A percentile compares a stretch with the other conserved stretches of the same genome.
Evolutionary conservation across 2,113 vertebrate genomes (phyloP).

Genomic region (Alectura lathami): DNA sequence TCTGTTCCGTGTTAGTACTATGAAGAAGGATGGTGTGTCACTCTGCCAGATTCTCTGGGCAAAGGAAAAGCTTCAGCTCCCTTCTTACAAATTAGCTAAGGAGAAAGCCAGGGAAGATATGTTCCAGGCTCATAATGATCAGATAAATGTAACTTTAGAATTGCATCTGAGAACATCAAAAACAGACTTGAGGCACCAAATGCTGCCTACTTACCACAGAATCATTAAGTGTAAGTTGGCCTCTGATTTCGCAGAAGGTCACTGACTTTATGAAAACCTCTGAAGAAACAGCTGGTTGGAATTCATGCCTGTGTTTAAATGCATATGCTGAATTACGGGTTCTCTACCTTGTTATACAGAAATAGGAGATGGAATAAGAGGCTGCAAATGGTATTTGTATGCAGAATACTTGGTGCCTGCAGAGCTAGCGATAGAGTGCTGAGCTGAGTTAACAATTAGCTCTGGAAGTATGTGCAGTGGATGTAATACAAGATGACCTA

Average conservation of each 20-base stretch:
- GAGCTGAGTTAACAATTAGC: background rate
- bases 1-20: background rate
- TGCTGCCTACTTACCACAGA: background rate
- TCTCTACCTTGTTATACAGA: background rate
- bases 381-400: background rate
- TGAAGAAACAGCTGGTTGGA: background rate
- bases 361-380: background rate
- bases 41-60: background rate
- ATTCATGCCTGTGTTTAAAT: background rate
- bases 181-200: rapidly evolving
- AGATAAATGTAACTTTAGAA: background rate
- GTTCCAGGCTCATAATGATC: background rate
- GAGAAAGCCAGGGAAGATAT: background rate
- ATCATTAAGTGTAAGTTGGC: background rate
- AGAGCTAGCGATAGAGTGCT: background rate
- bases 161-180: background rate
- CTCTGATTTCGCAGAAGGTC: background rate
- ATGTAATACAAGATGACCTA: background rate
- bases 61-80: background rate
- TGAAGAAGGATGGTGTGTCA: background rate
- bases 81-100: background rate
- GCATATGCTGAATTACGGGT: background rate
- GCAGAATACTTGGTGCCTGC: background rate
- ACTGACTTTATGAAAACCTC: background rate
- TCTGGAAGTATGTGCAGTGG: background rate